Percentiles rank a stretch among this genome's conserved stretches.
Conservation (phyloP, 2,113 vertebrate genomes). For the Chrysochloris asiatica region DNA sequence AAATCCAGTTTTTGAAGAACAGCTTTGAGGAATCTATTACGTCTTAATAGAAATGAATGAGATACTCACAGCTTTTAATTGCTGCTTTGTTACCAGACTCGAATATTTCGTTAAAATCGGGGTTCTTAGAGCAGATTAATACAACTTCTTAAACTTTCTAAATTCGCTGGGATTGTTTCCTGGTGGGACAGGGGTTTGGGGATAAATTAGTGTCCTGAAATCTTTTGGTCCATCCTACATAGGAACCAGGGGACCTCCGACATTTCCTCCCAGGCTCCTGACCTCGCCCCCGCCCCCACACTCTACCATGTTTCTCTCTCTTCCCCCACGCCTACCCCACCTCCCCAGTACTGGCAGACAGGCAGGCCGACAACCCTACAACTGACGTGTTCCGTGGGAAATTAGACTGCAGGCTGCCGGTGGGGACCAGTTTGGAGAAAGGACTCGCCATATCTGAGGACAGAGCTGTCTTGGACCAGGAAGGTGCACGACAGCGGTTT, state of each 20-base stretch:
- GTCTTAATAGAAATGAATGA: rapidly evolving
- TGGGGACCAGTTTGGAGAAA: rapidly evolving
- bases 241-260: too few species aligned
- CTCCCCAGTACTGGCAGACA: too few species aligned
- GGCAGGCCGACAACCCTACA: too few species aligned
- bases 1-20: background rate
- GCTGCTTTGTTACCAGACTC: background rate
- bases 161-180: background rate
- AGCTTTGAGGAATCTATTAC: background rate
- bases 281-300: too few species aligned
- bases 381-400: too few species aligned
- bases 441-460: rapidly evolving
- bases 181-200: too few species aligned
- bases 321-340: too few species aligned
- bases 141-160: background rate
- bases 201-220: too few species aligned
- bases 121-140: background rate
- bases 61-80: background rate
- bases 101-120: background rate
- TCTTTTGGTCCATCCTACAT: too few species aligned
- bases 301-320: too few species aligned
- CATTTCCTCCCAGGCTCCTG: too few species aligned
- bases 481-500: conserved; percentile 63
- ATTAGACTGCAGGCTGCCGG: too few species aligned
- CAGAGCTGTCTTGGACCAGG: background rate